These are phyloP conservation scores for Phoenicopterus ruber DNA, from an alignment of 2,113 vertebrate species.

Conservation along the genomic window DNA sequence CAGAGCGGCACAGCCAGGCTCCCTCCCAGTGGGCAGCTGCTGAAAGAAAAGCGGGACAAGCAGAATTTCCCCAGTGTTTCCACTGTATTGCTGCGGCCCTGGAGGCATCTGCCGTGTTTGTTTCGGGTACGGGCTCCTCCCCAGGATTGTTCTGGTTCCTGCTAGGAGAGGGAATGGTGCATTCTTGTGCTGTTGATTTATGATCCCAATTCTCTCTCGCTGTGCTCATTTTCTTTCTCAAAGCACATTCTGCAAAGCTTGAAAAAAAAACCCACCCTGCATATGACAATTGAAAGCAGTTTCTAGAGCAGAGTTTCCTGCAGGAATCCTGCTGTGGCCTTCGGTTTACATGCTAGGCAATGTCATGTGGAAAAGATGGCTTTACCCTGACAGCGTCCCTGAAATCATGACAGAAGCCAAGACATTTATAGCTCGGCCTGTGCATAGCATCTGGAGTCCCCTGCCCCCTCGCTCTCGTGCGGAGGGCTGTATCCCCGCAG, in stretches of 20 bases:
- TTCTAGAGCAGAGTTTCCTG: background rate
- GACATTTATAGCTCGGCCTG: background rate
- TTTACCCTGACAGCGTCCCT: background rate
- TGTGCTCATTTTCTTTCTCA: background rate
- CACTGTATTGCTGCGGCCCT: background rate
- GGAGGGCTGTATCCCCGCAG: background rate
- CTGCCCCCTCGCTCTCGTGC: background rate
- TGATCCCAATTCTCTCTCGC: background rate
- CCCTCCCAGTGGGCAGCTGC: background rate
- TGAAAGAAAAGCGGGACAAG: background rate
- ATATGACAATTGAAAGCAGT: background rate
- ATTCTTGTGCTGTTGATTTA: slow-evolving; percentile 11
- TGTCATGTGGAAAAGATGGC: background rate
- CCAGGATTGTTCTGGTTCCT: background rate
- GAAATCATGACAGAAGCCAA: background rate
- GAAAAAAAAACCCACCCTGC: background rate
- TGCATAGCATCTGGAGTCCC: background rate
- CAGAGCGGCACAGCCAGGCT: background rate
- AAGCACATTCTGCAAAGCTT: background rate
- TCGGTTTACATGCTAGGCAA: background rate
- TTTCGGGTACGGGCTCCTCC: background rate
- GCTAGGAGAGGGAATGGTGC: background rate
- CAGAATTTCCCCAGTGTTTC: background rate
- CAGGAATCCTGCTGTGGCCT: background rate
- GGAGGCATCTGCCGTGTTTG: background rate